These are phyloP conservation scores for Elysia chlorotica DNA, from an alignment of 1,140 invertebrate species.

Conservation along the genomic window DNA sequence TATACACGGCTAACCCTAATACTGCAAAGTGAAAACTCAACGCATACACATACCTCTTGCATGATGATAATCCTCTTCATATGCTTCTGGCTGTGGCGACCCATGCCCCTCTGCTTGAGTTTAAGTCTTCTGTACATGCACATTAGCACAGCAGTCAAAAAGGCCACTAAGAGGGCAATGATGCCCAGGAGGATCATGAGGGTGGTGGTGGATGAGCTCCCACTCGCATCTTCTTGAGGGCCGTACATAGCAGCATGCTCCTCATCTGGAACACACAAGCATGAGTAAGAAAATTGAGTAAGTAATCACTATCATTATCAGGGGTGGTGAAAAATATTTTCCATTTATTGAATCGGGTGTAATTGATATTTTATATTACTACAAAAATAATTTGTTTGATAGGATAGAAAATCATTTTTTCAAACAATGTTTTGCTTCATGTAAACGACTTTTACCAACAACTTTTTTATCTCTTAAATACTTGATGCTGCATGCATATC, in stretches of 20 bases:
- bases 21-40: neutral
- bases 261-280: neutral
- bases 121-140: neutral
- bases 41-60: conserved; percentile 44
- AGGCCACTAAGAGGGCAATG: neutral
- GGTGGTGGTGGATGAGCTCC: no score
- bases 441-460: no score
- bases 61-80: conserved; percentile 85
- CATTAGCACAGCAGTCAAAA: conserved; percentile 2
- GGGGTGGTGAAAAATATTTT: neutral
- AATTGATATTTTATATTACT: no score
- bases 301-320: neutral
- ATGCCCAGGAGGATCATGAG: conserved; percentile 5
- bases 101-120: no score
- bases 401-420: no score
- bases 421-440: no score
- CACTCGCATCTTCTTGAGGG: no score
- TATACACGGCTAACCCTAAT: neutral
- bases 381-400: no score
- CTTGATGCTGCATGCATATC: no score
- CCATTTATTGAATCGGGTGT: no score
- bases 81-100: conserved; percentile 66
- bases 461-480: no score
- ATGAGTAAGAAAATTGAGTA: neutral
- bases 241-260: neutral